Evolutionary conservation across 2,888 invertebrate genomes (phyloP), one percentile per base, ranked within the genome.

Genomic region (Caprella mutica): DNA sequence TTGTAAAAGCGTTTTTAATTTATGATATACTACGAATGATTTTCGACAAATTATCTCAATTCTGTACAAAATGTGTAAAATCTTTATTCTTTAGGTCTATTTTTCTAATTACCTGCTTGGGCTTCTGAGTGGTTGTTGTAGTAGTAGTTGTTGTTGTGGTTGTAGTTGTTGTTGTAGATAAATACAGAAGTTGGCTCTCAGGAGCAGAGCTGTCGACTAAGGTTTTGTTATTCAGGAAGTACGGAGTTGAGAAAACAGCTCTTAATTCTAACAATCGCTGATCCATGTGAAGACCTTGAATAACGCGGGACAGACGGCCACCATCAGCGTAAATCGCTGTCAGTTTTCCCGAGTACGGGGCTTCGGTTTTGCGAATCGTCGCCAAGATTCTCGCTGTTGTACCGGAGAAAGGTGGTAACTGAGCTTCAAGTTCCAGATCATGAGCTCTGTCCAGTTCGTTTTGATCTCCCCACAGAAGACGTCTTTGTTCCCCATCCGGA

Each of bases 221-320:
- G 9, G 63, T 63, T 43, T 59, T 59, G 63, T 63, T 63, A 44
- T 57, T 46, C 19, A 63, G 24, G 55, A 43, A 63, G 55, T 59
- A 59, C 1, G 63, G 63, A 2, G 54, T 23, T 6, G 59, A 63
- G 46, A 59, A 63, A 24, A 50, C 19, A 0, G 63, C 63, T 17
- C 46, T 39, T 19, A 63, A 57, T 19, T 51, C 17, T 5, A 63
- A 35, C 12, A 63, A 46, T 9, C 59, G 51, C 27, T 52, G 55
- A 44, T 63, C 63, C 57, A 63, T 63, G 48, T 63, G 63, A 14
- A 63, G 59, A 6, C 63, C 59, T 33, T 63, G 56, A 8, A 63
- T 55, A 19, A 57, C 55, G 5, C 63, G 43, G 1, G 56, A 59
- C 12, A 43, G 43, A 29, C 59, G 54, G 33, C 46, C 52, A 12